phyloP scores from a whole-genome alignment of 2,888 invertebrate species.

The Nudaria mundana region DNA sequence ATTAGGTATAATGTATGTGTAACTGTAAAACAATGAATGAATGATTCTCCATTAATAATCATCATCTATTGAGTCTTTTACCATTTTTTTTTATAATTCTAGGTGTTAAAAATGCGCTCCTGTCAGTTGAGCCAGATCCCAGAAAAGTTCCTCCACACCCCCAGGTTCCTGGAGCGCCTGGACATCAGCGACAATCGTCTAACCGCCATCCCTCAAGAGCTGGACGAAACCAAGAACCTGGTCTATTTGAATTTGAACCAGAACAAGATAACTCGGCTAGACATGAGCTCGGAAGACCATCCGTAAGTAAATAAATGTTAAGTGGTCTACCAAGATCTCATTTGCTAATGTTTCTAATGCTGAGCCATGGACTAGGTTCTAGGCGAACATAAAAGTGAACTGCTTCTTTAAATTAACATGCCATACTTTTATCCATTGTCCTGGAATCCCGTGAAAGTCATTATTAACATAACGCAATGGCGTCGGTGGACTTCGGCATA shows the following conservation, averaged over 20 bases:
- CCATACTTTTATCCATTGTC: no score
- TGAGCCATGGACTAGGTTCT: no score
- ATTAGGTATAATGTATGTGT: no score
- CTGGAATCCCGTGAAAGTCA: no score
- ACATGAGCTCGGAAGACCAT: conserved; percentile 53
- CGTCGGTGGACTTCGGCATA: no score
- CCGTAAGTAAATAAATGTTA: conserved; percentile 66
- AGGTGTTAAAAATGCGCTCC: conserved; percentile 86
- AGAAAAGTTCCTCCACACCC: conserved; percentile 84
- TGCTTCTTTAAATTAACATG: no score
- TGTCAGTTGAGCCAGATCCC: conserved; percentile 84
- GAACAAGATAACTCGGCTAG: conserved; percentile 84
- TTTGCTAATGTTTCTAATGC: no score
- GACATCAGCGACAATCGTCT: conserved; percentile 86
- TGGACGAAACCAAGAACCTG: conserved; percentile 82
- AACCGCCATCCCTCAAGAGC: conserved; percentile 78
- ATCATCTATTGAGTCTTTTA: background rate
- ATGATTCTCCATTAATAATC: no score
- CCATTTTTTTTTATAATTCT: conserved; percentile 8
- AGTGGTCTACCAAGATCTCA: no score
- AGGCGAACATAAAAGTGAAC: no score
- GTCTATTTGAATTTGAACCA: conserved; percentile 84
- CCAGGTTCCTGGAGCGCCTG: conserved; percentile 82
- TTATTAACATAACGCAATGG: no score
- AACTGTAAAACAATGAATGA: no score